These are phyloP conservation scores for Hylaea fasciaria DNA, from an alignment of 2,888 invertebrate species.

Conservation along the genomic window DNA sequence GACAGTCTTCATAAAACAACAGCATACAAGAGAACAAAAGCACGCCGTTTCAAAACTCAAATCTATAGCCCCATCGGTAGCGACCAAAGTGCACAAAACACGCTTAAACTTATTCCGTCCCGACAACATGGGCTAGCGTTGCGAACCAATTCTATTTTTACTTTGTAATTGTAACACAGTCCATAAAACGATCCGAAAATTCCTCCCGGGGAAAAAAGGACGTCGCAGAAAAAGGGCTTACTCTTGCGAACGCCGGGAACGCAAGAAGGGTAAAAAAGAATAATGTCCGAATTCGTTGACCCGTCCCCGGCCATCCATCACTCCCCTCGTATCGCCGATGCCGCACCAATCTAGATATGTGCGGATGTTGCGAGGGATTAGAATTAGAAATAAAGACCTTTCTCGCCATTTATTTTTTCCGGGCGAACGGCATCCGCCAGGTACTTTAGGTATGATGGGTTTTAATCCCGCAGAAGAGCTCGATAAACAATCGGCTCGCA, in stretches of 20 bases:
- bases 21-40: conserved; percentile 2
- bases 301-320: conserved; percentile 85
- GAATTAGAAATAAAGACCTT: conserved; percentile 59
- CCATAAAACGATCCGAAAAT: conserved; percentile 82
- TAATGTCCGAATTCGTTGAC: conserved; percentile 86
- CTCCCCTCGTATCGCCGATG: conserved; percentile 79
- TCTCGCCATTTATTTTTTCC: conserved; percentile 48
- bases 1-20: conserved; percentile 3
- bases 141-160: conserved; percentile 81
- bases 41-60: conserved; percentile 6
- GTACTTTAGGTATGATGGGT: conserved; percentile 23
- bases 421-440: conserved; percentile 22
- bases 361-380: conserved; percentile 78
- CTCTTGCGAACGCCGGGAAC: conserved; percentile 77
- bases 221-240: conserved; percentile 84
- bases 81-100: conserved; percentile 38
- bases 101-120: conserved; percentile 51
- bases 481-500: conserved; percentile 70
- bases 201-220: conserved; percentile 77
- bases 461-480: conserved; percentile 67
- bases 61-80: conserved; percentile 21
- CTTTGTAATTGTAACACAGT: conserved; percentile 83
- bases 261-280: conserved; percentile 86
- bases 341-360: conserved; percentile 54
- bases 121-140: conserved; percentile 73